Evolutionary conservation across 1,140 invertebrate genomes (phyloP), one percentile per base, ranked within the genome.

Genomic region (Drosophila sulfurigaster): DNA sequence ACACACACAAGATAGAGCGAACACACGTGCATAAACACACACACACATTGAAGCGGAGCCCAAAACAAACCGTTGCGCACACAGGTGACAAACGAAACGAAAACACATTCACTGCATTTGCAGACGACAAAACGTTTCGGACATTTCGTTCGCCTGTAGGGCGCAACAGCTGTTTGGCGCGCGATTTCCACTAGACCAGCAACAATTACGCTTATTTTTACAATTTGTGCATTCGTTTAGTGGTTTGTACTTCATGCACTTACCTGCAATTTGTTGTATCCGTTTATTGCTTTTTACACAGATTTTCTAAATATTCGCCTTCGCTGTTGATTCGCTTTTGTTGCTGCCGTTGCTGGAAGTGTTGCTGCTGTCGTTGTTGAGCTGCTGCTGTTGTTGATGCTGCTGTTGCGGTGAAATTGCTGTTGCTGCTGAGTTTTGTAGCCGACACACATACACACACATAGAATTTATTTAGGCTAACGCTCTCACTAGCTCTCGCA

Each of bases 101-200:
- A 35, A 49, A 38, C 63, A 11, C 4, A 15, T 66, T 67, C 7
- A 45, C 43, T 56, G 16, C 35, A 66, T 35, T 63, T 28, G 7
- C 10, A 32, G 13, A 16, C 13, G 54, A 6, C 28, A 73, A 69
- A 66, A 25, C 28, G 71, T 15, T 54, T 35, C 11, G 0, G 63
- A 83, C 60, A 52, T 32, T 46, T 16, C 13, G 52, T 65, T 83
- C 64, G 76, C 72, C 77, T 82, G 81, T 35, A 10, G 66, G 45
- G 65, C 56, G 67, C 79, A 79, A 81, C 82, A 87, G 82, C 82
- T 87, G 82, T 73, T 81, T 81, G 49, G 59, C 70, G 71, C 70
- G 71, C 70, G 49, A 56, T 76, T 76, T 73, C 49, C 7, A 3
- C 11, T 43, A 13, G 45, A 57, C 20, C 71, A 74, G 65, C 65